Base-by-base conservation (phyloP, 64 coral and sea anemone species). In the Anthopleura sola region DNA sequence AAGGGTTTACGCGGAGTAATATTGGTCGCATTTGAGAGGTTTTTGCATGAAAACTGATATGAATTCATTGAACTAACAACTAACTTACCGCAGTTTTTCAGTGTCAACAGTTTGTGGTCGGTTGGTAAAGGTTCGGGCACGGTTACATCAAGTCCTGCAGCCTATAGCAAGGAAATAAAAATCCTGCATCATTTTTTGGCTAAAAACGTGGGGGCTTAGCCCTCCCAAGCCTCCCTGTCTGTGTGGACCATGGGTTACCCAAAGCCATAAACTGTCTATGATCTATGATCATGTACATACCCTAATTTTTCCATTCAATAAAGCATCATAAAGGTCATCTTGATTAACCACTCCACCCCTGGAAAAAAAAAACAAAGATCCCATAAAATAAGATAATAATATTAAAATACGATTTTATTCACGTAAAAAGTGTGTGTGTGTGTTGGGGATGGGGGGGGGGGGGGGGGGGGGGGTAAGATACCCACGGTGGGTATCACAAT, bases 341-440 rank as follows among this genome's bases (percentile, higher is more conserved):
- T 96, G 94, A 53, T 96, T 96, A 0, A 96, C 94, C 11, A 96
- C 90, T 55, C 94, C 94, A 18, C 94, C 94, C 46, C 94, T 96
- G 36, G 50, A n/a, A 94, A 71, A 1, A 18, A 11, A 71, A 12
- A 71, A 2, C 1, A 32, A 32, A 2, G 1, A 28, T n/a, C n/a
- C n/a, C n/a, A 15, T 71, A 12, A 32, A 3, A 71, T 31, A 71
- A 71, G 10, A 28, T 33, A 6, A 9, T 28, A 6, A 14, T 11
- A 69, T 14, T 9, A 32, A 69, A 32, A 31, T 0, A 23, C 12
- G 26, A 7, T 9, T 29, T 6, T 26, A 23, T 29, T n/a, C 24
- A 29, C n/a, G n/a, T n/a, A n/a, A n/a, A n/a, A n/a, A n/a, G n/a
- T n/a, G n/a, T n/a, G n/a, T n/a, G n/a, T n/a, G n/a, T n/a, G n/a